Evolutionary conservation across 2,888 invertebrate species (phyloP), one percentile per base, ranked within the genome.

Genomic region (Tetropium fuscum): DNA sequence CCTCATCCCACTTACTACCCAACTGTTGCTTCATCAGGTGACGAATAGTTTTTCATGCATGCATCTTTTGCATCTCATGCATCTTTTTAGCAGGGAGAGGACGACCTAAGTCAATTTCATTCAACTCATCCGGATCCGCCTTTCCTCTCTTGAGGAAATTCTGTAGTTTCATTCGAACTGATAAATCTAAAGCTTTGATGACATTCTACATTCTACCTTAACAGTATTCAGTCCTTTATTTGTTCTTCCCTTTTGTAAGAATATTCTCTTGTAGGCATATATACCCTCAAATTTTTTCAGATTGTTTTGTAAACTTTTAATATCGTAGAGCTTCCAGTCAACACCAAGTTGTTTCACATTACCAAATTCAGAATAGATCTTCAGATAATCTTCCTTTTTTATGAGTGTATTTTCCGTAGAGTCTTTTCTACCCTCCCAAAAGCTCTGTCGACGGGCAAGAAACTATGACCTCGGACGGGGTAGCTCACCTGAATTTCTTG

Each of bases 371-470:
- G 25, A 16, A 27, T 54, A 45, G 6, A 47, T 13, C 10, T 19
- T 22, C 10, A 8, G 6, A 47, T 47, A 55, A 2, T 47, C 47
- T 36, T 55, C 47, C 15, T 47, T 47, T n/a, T 7, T 34, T 8
- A 10, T 51, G 6, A 57, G 5, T 13, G 49, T 10, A 40, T 22
- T 51, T 40, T 40, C 11, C 41, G 20, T 11, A 57, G 13, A n/a
- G 7, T 7, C 27, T 51, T 49, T 43, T 51, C 57, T 5, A 51
- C 43, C 6, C 57, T 20, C 4, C 57, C 57, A 51, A 57, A 57
- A 6, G 18, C 20, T 13, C 57, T 49, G 57, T 57, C 57, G 1
- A 51, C 44, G 2, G 57, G 43, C 13, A 57, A 16, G 15, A 57
- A 57, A 32, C 43, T 41, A 13, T 57, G 51, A 11, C 49, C 51